Percentiles rank a stretch among this genome's conserved stretches.
Conservation (phyloP, 2,797 vertebrate species). For the Leptoclinus maculatus region DNA sequence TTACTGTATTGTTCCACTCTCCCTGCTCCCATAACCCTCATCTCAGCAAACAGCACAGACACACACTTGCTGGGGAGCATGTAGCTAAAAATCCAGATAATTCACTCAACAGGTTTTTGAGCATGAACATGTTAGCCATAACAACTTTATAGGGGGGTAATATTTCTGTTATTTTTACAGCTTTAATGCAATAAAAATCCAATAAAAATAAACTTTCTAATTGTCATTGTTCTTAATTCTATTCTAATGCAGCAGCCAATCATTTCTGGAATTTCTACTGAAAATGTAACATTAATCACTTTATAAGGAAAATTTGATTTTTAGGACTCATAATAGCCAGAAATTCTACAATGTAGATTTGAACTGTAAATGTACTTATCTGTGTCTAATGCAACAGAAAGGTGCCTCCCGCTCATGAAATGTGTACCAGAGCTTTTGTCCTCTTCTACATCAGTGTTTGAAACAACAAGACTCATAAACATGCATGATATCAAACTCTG, state of each 20-base stretch:
- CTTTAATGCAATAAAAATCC: neutral
- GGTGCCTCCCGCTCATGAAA: neutral
- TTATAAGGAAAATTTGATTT: neutral
- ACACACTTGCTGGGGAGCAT: too few relatives aligned
- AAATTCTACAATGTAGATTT: neutral
- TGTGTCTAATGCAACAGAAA: neutral
- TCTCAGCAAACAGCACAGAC: too few relatives aligned
- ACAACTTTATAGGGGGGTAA: neutral
- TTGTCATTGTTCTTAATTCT: neutral
- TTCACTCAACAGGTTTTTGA: neutral
- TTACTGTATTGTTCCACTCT: neutral
- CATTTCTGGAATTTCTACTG: neutral
- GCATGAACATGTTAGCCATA: neutral
- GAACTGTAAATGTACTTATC: neutral
- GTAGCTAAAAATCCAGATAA: neutral
- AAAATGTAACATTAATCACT: neutral
- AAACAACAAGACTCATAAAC: neutral
- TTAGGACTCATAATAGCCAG: neutral
- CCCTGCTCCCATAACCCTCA: too few relatives aligned
- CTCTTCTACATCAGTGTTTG: neutral
- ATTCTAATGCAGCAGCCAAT: neutral
- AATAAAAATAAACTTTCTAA: neutral
- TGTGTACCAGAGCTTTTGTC: neutral
- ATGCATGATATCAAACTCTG: neutral
- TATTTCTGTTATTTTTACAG: neutral